Base-by-base conservation (phyloP, 2,797 vertebrate genomes). In the Borostomias antarcticus region DNA sequence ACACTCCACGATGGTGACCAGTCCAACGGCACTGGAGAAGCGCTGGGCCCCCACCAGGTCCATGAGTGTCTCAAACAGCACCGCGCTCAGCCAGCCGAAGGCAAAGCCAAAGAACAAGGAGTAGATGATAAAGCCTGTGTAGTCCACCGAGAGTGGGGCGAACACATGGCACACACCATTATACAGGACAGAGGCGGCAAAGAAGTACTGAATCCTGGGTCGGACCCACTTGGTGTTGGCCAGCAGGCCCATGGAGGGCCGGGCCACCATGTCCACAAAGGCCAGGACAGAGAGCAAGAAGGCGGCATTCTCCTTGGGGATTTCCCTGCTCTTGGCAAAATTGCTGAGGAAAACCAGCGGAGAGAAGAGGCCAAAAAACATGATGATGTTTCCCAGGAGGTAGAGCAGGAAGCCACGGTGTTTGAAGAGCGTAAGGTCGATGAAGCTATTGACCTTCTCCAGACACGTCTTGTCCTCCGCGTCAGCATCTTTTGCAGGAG, bases 41-140 rank as follows among this genome's bases (percentile, higher is more conserved):
- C 89, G 92, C n/a, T 92, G 82, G 0, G 93, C 94, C 40, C 93
- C 94, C 69, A 95, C 93, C 0, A 95, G 87, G 35, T 93, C 86
- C 94, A 94, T 95, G 68, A 95, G 92, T 68, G 95, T 93, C 87
- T 95, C 94, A 15, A 95, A 95, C 81, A 94, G 94, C 79, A 95
- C 85, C 6, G 93, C 93, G 2, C 94, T 93, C 75, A 95, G 93
- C 94, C 95, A 94, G 79, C 94, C 94, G 0, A 94, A 95, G 58
- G 94, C 94, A 78, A 95, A 90, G 78, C 94, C 94, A 26, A 95
- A 95, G 83, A 95, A 95, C 87, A 95, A 85, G 71, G 93, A 94
- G 61, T 95, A 95, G 43, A 93, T 87, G 9, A 90, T 93, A 70
- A 95, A 82, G 50, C 92, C 86, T 0, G 58, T 23, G 0, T 94